phyloP scores from a whole-genome alignment of 2,888 invertebrate genomes.

The Monochamus alternatus region DNA sequence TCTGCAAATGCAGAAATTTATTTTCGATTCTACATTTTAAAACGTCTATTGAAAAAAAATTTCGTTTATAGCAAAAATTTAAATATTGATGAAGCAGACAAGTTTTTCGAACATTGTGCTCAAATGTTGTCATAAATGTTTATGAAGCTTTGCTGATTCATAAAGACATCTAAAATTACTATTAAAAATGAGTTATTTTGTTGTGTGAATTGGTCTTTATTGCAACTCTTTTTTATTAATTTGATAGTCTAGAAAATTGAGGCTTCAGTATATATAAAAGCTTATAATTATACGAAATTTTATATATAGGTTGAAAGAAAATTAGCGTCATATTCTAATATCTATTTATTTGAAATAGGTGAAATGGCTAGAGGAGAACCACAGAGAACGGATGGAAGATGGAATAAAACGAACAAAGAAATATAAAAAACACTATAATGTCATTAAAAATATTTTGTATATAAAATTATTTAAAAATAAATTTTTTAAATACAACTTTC shows the following conservation, averaged over 20 bases:
- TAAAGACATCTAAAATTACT: neutral
- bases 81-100: neutral
- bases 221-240: too few species aligned
- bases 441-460: slow-evolving; percentile 1
- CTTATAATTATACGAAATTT: too few species aligned
- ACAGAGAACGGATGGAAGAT: neutral
- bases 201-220: too few species aligned
- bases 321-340: neutral
- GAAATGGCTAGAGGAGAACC: neutral
- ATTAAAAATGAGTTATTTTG: too few species aligned
- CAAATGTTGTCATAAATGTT: neutral
- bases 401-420: neutral
- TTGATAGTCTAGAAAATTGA: too few species aligned
- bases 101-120: neutral
- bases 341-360: neutral
- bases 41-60: too few species aligned
- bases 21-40: neutral
- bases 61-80: too few species aligned
- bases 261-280: too few species aligned
- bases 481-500: neutral
- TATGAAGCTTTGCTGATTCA: neutral
- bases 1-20: neutral
- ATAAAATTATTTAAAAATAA: slow-evolving; percentile 5
- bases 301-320: too few species aligned
- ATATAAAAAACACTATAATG: neutral